Evolutionary conservation across 2,113 vertebrate genomes (phyloP).

Genomic region (Lanius ludovicianus): DNA sequence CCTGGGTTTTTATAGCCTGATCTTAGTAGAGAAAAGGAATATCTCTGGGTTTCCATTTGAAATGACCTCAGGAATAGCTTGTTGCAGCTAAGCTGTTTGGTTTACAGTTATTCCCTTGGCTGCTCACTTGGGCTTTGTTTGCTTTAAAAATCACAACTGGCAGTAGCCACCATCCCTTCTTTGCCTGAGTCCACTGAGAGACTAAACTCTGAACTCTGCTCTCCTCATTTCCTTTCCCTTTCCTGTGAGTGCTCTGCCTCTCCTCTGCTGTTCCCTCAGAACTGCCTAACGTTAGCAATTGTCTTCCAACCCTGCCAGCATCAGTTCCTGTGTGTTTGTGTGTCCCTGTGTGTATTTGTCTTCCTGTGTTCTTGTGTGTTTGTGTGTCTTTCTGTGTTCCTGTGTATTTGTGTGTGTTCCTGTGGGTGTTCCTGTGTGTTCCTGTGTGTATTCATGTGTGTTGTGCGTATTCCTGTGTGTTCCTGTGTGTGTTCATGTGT

Average conservation of each 20-base stretch:
- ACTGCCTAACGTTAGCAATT: fast-evolving
- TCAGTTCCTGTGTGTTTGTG: background rate
- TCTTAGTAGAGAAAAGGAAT: background rate
- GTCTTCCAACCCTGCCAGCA: background rate
- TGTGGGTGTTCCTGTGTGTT: background rate
- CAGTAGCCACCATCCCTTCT: background rate
- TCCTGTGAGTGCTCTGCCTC: background rate
- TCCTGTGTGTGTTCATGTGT: background rate
- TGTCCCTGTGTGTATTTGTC: background rate
- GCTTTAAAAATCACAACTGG: background rate
- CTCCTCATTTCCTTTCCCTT: background rate
- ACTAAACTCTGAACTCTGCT: background rate
- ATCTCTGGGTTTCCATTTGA: background rate
- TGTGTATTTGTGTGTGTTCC: background rate
- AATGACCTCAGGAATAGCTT: background rate
- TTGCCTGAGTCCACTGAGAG: background rate
- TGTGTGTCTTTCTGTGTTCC: background rate
- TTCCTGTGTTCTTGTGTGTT: background rate
- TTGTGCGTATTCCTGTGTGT: background rate
- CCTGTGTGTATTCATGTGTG: no score
- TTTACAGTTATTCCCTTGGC: background rate
- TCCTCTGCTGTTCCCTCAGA: background rate
- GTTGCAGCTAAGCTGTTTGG: background rate
- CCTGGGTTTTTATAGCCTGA: background rate
- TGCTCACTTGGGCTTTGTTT: background rate